Evolutionary conservation across 2,113 vertebrate species (phyloP).

Genomic region (Pristiophorus japonicus): DNA sequence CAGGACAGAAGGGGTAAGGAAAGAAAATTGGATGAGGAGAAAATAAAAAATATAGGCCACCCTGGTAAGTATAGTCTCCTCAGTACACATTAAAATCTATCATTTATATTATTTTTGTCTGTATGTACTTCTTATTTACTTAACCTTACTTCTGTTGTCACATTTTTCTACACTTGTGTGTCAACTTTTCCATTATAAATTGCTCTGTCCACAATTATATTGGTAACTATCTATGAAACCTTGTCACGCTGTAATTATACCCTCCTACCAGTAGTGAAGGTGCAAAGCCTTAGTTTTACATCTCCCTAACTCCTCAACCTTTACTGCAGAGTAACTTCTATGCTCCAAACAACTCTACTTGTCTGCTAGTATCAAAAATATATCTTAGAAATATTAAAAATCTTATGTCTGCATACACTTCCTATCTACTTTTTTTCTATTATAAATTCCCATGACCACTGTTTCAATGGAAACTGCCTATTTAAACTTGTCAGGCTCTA

Average conservation of each 20-base stretch:
- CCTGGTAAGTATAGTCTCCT: background rate
- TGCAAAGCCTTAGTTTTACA: background rate
- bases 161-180: background rate
- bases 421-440: background rate
- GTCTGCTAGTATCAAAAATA: background rate
- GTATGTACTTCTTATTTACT: background rate
- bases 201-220: background rate
- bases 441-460: background rate
- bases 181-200: background rate
- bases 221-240: background rate
- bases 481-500: background rate
- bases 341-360: background rate
- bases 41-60: background rate
- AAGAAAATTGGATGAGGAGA: background rate
- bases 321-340: too few relatives aligned
- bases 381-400: background rate
- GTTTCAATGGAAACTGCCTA: background rate
- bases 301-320: background rate
- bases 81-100: background rate
- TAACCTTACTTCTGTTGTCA: background rate
- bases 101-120: background rate
- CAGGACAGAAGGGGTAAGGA: background rate
- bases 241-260: background rate
- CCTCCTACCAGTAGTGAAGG: background rate
- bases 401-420: background rate